Evolutionary conservation across 2,113 vertebrate species (phyloP), one percentile per base, ranked within the genome.

Genomic region (Heterocephalus glaber): DNA sequence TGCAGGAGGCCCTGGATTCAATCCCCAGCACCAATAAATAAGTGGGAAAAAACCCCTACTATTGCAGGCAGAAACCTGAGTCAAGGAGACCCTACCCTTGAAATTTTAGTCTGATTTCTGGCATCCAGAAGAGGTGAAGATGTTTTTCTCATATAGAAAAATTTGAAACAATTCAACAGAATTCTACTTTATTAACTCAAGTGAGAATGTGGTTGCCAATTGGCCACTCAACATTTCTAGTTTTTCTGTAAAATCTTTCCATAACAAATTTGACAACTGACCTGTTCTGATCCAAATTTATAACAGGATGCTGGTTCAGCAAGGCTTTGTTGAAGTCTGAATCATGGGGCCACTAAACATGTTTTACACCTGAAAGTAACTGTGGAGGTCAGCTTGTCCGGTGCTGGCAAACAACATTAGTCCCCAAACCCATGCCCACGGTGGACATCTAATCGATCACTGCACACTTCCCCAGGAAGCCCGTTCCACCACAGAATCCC

Each of bases 61-160:
- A 49, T 7, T 70, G 17, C 33, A 63, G 54, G 20, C 7, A 80
- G 79, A 82, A 94, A 65, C n/a, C n/a, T 38, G 26, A 77, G 12
- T 72, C 33, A 70, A 58, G 20, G 66, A 86, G 35, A 65, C 8
- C 33, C 41, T 7, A 12, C 33, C 54, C 44, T 61, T 56, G 30
- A 60, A 88, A 92, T 77, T 82, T 61, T 38, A 88, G n/a, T 88
- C 41, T 77, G 61, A 68, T 77, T 77, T 82, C 89, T 77, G 83
- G 60, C 41, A 61, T 58, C 54, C 56, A 77, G 7, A 20, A 60
- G 66, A 77, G 2, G 47, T 88, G 54, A n/a, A 56, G 11, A 94
- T 66, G 3, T 35, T 89, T 87, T 22, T 19, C 17, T 1, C n/a
- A 68, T 49, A 49, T 1, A 41, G 52, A 47, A 54, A 84, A 58